Evolutionary conservation across 2,113 vertebrate genomes (phyloP), one percentile per base, ranked within the genome.

Genomic region (Thunnus maccoyii): DNA sequence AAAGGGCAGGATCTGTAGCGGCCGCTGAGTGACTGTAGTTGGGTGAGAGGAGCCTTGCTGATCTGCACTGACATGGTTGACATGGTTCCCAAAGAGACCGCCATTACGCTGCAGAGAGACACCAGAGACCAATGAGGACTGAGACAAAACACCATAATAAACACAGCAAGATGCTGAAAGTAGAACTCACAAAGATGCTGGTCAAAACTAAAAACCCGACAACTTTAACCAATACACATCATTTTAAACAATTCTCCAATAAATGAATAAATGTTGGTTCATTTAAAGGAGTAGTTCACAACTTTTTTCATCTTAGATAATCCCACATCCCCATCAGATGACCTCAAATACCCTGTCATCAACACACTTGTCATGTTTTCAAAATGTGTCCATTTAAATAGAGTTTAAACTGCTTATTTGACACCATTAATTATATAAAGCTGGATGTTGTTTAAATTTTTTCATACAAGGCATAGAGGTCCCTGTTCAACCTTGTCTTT

Each of bases 11-110:
- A 99, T 96, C 61, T 99, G 97, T 78, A 99, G 95, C 47, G 98
- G 98, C 77, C 98, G 96, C 82, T 98, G 97, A 14, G 97, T 99
- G 89, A 96, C 98, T 61, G 97, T 98, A 90, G 97, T 97, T 79
- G 95, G 97, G 56, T 96, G 96, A 86, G 95, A 92, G 36, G 95
- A 95, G 84, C 96, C 95, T 77, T 93, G 95, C 89, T 95, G 96
- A 86, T 97, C 96, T 76, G 89, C 95, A 80, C 92, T 95, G 89
- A 97, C 93, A 62, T 98, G 96, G 94, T 97, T 97, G 90, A 98
- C 87, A 72, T 99, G 97, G 93, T 99, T 99, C 85, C 97, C 97
- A 93, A 99, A 97, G 76, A 99, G 96, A 76, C 96, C 95, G 75
- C 97, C 97, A 73, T 99, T 99, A 90, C 97, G 97, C 98, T 99